These are phyloP conservation scores for Trissoscelio sp. DNA, from an alignment of 2,888 invertebrate genomes.

Conservation along the genomic window DNA sequence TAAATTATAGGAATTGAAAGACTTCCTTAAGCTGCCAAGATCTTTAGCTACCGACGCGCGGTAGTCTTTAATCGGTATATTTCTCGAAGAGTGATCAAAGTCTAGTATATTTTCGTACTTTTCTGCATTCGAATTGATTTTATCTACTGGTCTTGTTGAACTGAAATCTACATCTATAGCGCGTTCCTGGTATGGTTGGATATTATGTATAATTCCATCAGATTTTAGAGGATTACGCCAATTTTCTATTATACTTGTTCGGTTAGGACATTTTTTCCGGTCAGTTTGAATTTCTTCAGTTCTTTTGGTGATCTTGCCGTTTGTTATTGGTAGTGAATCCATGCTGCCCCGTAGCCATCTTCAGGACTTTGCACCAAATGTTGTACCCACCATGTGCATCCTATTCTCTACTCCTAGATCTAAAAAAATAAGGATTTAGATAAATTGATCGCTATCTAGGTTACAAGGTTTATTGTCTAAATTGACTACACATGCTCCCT, in stretches of 20 bases:
- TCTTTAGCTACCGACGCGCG: slow-evolving; percentile 76
- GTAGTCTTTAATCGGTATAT: slow-evolving; percentile 78
- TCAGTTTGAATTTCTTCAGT: slow-evolving; percentile 56
- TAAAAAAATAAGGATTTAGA: no score
- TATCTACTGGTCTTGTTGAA: background rate
- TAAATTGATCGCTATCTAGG: no score
- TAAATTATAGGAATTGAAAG: slow-evolving; percentile 72
- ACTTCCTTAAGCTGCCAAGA: slow-evolving; percentile 74
- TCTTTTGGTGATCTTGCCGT: slow-evolving; percentile 50
- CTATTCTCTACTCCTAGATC: slow-evolving; percentile 79
- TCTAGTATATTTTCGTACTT: slow-evolving; percentile 37
- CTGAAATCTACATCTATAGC: slow-evolving; percentile 76
- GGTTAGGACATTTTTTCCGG: slow-evolving; percentile 47
- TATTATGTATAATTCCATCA: slow-evolving; percentile 69
- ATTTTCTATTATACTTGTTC: slow-evolving; percentile 77
- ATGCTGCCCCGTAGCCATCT: slow-evolving; percentile 82
- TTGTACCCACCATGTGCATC: slow-evolving; percentile 79
- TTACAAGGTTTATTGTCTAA: no score
- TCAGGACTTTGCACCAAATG: slow-evolving; percentile 81
- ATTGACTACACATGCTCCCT: no score
- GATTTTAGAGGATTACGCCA: slow-evolving; percentile 75
- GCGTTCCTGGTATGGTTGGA: slow-evolving; percentile 78
- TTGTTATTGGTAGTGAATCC: slow-evolving; percentile 63
- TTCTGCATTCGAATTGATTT: slow-evolving; percentile 9
- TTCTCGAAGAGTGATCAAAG: slow-evolving; percentile 63